Evolutionary conservation across 2,113 vertebrate genomes (phyloP).

Genomic region (Callocephalon fimbriatum): DNA sequence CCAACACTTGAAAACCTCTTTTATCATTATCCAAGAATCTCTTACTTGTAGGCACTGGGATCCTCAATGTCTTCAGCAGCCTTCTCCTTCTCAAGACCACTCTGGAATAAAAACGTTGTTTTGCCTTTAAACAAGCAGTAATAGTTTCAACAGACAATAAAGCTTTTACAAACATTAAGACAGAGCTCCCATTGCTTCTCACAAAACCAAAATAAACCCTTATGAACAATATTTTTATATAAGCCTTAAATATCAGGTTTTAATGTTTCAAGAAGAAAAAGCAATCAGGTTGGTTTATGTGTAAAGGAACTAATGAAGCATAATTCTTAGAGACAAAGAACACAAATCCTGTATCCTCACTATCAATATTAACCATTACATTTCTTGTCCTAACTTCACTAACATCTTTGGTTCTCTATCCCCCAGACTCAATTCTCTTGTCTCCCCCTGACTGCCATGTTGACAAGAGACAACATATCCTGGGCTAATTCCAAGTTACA

Average conservation of each 20-base stretch:
- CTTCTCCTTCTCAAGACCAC: conserved; percentile 76
- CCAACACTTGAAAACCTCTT: background rate
- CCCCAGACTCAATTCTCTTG: background rate
- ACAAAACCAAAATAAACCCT: background rate
- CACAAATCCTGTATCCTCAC: background rate
- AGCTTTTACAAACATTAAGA: background rate
- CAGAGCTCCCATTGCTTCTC: background rate
- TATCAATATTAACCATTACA: background rate
- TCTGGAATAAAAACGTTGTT: conserved; percentile 64
- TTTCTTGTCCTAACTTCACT: background rate
- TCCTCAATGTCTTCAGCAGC: conserved; percentile 86
- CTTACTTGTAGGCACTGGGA: conserved; percentile 86
- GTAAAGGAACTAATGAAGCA: background rate
- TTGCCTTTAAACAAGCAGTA: conserved; percentile 4
- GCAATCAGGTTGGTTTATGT: background rate
- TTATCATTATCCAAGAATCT: background rate
- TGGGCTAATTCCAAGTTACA: conserved; percentile 28
- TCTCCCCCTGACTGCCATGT: background rate
- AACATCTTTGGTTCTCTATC: background rate
- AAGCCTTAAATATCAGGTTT: background rate
- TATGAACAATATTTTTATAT: background rate
- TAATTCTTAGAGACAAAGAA: background rate
- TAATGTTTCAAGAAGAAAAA: background rate
- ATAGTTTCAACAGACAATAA: background rate
- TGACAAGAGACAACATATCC: background rate